Percentiles rank a stretch among this genome's conserved stretches.
phyloP scores from a whole-genome alignment of 1,140 invertebrate species.

The Neodiprion pinetum region DNA sequence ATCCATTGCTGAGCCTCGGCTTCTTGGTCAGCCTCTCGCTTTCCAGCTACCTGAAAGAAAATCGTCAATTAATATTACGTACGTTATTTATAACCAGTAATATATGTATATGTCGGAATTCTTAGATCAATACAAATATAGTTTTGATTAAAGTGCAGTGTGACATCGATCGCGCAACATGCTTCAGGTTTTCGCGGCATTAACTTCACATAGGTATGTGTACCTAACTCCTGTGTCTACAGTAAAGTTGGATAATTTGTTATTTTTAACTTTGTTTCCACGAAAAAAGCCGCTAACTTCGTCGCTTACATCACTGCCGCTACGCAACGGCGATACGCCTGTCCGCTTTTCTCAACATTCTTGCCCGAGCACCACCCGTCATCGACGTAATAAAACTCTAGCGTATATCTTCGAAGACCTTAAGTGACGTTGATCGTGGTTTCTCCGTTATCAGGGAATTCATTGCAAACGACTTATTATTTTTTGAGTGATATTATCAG shows the following conservation, averaged over 20 bases:
- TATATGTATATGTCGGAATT: conserved; percentile 8
- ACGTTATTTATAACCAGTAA: neutral
- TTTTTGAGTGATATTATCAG: conserved; percentile 32
- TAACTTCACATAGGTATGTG: neutral
- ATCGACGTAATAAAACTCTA: too few species aligned
- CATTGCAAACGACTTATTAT: too few species aligned
- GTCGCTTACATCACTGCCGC: neutral
- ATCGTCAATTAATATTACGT: conserved; percentile 12
- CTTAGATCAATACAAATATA: neutral
- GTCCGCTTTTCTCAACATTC: too few species aligned
- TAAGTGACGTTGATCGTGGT: too few species aligned
- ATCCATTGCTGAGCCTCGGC: conserved; percentile 92
- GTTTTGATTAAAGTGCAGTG: neutral
- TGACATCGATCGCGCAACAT: neutral
- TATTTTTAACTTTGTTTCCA: conserved; percentile 2
- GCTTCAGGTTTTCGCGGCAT: neutral
- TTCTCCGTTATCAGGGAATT: too few species aligned
- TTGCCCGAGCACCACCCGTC: too few species aligned
- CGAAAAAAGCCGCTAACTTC: neutral
- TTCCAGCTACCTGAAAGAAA: conserved; percentile 78
- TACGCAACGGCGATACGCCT: neutral
- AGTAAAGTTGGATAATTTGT: neutral
- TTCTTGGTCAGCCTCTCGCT: conserved; percentile 88
- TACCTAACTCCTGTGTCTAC: too few species aligned
- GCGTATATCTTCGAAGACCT: too few species aligned